Base-by-base conservation (phyloP, 35 echinoderm and acorn worm genomes). In the Heliocidaris tuberculata region DNA sequence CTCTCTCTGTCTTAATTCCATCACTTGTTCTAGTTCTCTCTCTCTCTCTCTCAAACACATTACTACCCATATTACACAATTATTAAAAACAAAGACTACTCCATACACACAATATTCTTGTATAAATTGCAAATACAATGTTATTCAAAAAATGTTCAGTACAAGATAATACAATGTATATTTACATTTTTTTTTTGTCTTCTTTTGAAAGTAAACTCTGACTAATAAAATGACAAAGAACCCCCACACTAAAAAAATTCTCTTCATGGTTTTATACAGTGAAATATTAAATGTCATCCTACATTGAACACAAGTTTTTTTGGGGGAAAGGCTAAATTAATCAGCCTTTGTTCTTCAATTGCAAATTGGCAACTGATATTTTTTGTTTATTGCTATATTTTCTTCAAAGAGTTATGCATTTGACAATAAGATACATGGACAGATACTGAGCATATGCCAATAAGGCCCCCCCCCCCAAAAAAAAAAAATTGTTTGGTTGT, bases 61-160 rank as follows among this genome's bases (percentile, higher is more conserved):
- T n/a, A 3, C 35, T 42, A 42, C 35, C 0, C 35, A 42, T 42
- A 42, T 42, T 42, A 42, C 35, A 42, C 35, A 42, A 42, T 3
- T 42, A 78, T 24, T 27, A 78, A 78, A 27, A n/a, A n/a, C 27
- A 78, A 70, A 78, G 27, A 78, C 17, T 5, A 78, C 21, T 78
- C 21, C 65, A 78, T 71, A 71, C 65, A n/a, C 15, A 78, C 27
- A 6, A 78, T 78, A 78, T 78, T 78, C 65, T 78, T 78, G 65
- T 78, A 78, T 78, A 78, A 78, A 78, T 78, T 78, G 65, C 65
- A 78, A 78, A 78, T 78, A 78, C 65, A 78, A 78, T 78, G 65
- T 78, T 78, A 78, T 78, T 78, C 65, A n/a, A 78, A 78, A 78
- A 78, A 78, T 78, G 65, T 29, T 78, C 65, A 78, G 65, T 78